Evolutionary conservation across 2,797 vertebrate species (phyloP).

Genomic region (Prunella strophiata): DNA sequence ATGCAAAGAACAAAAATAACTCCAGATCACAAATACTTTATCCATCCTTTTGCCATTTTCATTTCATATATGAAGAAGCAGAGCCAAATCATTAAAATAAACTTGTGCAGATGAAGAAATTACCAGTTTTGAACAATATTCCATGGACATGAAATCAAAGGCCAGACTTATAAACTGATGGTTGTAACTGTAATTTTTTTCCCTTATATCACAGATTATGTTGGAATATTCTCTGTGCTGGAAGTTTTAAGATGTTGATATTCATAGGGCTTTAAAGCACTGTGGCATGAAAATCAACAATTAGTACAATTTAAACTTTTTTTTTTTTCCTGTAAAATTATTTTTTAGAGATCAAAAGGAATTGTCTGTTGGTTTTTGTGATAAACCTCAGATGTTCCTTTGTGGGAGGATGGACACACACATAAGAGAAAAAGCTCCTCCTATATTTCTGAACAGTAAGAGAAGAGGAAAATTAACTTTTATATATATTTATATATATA

Average conservation of each 20-base stretch:
- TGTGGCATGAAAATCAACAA: background rate
- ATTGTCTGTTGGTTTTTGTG: background rate
- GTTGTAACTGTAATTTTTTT: fast-evolving
- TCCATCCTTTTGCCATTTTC: background rate
- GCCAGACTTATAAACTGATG: background rate
- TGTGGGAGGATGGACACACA: background rate
- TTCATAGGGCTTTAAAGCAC: background rate
- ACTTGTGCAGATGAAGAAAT: fast-evolving
- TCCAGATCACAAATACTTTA: background rate
- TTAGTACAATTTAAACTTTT: background rate
- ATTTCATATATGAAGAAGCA: background rate
- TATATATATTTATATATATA: background rate
- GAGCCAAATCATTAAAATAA: background rate
- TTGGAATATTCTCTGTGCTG: background rate
- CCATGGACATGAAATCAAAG: background rate
- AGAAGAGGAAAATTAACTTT: background rate
- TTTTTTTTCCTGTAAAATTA: background rate
- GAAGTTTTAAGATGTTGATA: background rate
- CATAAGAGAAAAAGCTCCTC: background rate
- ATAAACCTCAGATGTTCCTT: background rate
- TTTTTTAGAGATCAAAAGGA: background rate
- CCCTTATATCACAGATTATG: background rate
- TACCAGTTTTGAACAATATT: background rate
- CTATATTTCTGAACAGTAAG: background rate
- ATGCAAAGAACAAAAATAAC: background rate